phyloP scores from a whole-genome alignment of 2,888 invertebrate genomes.

The Microctonus aethiopoides region DNA sequence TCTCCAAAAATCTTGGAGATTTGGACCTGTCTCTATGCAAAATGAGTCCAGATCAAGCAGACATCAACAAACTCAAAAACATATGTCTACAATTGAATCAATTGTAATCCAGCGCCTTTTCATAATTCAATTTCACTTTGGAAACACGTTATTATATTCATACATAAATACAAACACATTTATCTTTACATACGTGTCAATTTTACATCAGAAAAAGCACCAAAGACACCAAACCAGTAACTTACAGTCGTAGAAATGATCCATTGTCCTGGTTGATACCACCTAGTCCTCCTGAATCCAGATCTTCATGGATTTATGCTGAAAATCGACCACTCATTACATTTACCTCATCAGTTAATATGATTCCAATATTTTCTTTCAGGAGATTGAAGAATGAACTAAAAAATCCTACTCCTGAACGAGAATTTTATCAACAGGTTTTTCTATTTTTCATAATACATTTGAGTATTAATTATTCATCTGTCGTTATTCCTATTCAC shows the following conservation, averaged over 20 bases:
- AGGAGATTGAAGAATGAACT: conserved; percentile 46
- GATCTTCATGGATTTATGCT: conserved; percentile 56
- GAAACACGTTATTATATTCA: not conserved
- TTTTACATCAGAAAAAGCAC: conserved; percentile 37
- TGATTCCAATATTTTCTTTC: conserved; percentile 47
- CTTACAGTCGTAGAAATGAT: conserved; percentile 53
- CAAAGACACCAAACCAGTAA: conserved; percentile 46
- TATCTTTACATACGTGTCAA: no score
- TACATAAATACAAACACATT: no score
- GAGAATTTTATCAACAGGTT: conserved; percentile 35
- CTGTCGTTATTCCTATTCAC: no score
- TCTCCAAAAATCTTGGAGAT: conserved; percentile 58
- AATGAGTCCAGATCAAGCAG: conserved; percentile 51
- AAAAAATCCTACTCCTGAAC: conserved; percentile 48
- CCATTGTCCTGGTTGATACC: conserved; percentile 54
- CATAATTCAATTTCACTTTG: not conserved
- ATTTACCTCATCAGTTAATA: conserved; percentile 48
- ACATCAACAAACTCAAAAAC: conserved; percentile 54
- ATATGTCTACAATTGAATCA: conserved; percentile 56
- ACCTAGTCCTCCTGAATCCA: conserved; percentile 55
- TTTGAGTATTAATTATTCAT: not conserved
- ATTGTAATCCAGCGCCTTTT: conserved; percentile 45
- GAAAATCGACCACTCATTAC: conserved; percentile 56
- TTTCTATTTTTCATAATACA: not conserved
- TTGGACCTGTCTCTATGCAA: conserved; percentile 60